Percentiles rank a stretch among this genome's conserved stretches.
Evolutionary conservation across 2,797 vertebrate genomes (phyloP).

Genomic region (Geotria australis): DNA sequence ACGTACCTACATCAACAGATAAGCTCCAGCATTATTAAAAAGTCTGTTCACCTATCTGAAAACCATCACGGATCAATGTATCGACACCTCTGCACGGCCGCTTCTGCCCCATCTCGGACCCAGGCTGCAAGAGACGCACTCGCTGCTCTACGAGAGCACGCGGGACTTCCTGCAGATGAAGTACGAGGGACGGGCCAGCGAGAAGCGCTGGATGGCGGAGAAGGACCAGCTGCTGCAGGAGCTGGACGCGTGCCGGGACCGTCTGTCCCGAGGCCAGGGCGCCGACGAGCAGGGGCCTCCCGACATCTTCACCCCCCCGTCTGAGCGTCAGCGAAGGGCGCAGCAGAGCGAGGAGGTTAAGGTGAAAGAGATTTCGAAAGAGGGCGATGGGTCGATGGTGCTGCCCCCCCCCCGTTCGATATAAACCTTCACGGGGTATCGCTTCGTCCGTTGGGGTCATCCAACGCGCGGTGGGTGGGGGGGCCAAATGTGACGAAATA

Average conservation of each 20-base stretch:
- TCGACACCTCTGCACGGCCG: no score
- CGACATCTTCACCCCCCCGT: slow-evolving; percentile 2
- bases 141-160: slow-evolving; percentile 54
- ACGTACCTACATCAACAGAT: no score
- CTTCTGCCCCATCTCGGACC: no score
- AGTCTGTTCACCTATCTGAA: no score
- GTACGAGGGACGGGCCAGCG: slow-evolving; percentile 31
- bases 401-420: no score
- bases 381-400: no score
- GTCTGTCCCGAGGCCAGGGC: slow-evolving; percentile 8
- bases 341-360: slow-evolving; percentile 25
- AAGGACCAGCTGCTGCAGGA: slow-evolving; percentile 43
- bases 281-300: slow-evolving; percentile 1
- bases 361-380: slow-evolving; percentile 11
- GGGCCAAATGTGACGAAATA: no score
- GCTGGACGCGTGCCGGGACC: slow-evolving; percentile 20
- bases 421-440: no score
- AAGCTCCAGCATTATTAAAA: no score
- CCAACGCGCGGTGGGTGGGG: no score
- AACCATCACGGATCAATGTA: no score
- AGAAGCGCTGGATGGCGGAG: slow-evolving; percentile 72
- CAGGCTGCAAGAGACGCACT: slow-evolving; percentile 50
- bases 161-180: slow-evolving; percentile 58
- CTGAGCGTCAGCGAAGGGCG: slow-evolving; percentile 9
- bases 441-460: no score